Evolutionary conservation across 2,113 vertebrate species (phyloP).

Genomic region (Takifugu flavidus): DNA sequence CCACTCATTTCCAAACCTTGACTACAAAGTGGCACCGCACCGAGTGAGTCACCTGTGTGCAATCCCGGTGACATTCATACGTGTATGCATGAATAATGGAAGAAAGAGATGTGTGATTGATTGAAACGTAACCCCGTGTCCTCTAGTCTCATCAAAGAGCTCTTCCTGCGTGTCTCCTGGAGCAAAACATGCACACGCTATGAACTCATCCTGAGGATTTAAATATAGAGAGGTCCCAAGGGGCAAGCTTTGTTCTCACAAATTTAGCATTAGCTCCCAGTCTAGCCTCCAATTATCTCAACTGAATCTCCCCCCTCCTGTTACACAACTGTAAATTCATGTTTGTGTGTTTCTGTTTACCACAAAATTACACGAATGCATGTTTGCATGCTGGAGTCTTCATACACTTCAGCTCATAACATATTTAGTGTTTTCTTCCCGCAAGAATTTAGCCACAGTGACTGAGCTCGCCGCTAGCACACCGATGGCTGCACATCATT

Average conservation of each 20-base stretch:
- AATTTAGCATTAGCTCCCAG: slow-evolving; percentile 42
- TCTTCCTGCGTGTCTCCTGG: slow-evolving; percentile 36
- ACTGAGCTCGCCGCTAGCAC: slow-evolving; percentile 38
- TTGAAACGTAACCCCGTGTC: slow-evolving; percentile 20
- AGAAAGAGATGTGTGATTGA: slow-evolving; percentile 39
- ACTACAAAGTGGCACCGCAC: slow-evolving; percentile 35
- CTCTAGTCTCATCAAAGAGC: slow-evolving; percentile 41
- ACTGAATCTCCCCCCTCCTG: slow-evolving; percentile 16
- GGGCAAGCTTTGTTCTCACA: slow-evolving; percentile 47
- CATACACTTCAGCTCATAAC: slow-evolving; percentile 48
- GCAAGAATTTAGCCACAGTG: slow-evolving; percentile 28
- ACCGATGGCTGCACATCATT: slow-evolving; percentile 44
- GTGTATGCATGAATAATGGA: slow-evolving; percentile 20
- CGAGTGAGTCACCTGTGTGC: slow-evolving; percentile 41
- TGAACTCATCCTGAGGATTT: slow-evolving; percentile 46
- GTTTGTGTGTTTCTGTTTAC: slow-evolving; percentile 7
- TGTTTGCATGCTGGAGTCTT: slow-evolving; percentile 13
- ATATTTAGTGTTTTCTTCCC: slow-evolving; percentile 52
- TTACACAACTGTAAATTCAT: slow-evolving; percentile 16
- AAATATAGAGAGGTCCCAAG: slow-evolving; percentile 49
- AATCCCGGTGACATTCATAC: slow-evolving; percentile 27
- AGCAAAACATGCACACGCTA: slow-evolving; percentile 37
- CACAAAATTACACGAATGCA: slow-evolving; percentile 4
- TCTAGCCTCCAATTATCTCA: slow-evolving; percentile 39
- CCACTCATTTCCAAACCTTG: slow-evolving; percentile 43